Evolutionary conservation across 2,888 invertebrate genomes (phyloP), one percentile per base, ranked within the genome.

Genomic region (Sarcophaga carnaria): DNA sequence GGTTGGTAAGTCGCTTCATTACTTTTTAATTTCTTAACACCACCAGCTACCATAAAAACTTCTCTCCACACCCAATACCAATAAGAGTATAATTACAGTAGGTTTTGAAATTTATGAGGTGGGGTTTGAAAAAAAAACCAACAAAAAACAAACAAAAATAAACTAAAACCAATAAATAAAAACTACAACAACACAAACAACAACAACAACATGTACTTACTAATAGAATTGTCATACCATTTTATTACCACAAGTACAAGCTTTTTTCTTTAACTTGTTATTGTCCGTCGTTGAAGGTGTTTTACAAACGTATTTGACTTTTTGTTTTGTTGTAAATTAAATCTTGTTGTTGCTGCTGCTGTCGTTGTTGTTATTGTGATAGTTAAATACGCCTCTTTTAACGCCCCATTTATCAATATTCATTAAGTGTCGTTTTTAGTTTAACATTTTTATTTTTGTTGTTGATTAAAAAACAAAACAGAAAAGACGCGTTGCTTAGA

Each of bases 371-470:
- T 14, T 45, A 64, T 17, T 78, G 63, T 62, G 67, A 78, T 85
- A 80, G 72, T 80, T 66, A 85, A 81, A 80, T 82, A 84, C 92
- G 92, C 92, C 92, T 91, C 90, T 90, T 89, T 89, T 87, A 90
- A 90, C 92, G 92, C 92, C 92, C 91, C 90, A 90, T 92, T 91
- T 92, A 92, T 92, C 92, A 92, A 92, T 92, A 92, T 92, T 92
- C 92, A 92, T 92, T 92, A 91, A 89, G 92, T 90, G 92, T 92
- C 91, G 91, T 81, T 75, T 81, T 78, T 76, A 60, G 75, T 71
- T 79, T 63, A 1, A 14, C 17, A 14, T 17, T 49, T 12, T 54
- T 54, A 59, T 17, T 14, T 12, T 54, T 54, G 12, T 59, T 12
- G 37, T 80, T 76, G 62, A 80, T 66, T 64, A 70, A 71, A 64